Percentiles rank a stretch among this genome's conserved stretches.
Evolutionary conservation across 2,888 invertebrate species (phyloP).

Genomic region (Eupithecia insigniata): DNA sequence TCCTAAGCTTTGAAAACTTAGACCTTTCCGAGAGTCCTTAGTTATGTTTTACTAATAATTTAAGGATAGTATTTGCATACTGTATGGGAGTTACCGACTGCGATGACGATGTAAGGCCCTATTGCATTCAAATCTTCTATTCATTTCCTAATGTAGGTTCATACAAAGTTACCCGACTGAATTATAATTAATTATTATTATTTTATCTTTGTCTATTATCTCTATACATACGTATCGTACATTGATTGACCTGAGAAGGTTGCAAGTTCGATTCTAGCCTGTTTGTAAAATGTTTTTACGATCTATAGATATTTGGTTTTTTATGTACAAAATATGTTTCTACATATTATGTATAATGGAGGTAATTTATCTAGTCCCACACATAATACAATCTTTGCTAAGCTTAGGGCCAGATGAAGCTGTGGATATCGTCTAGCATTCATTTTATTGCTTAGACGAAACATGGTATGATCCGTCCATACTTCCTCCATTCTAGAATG

Average conservation of each 20-base stretch:
- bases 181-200: not conserved
- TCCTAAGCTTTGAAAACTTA: not conserved
- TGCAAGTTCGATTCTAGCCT: no score
- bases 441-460: no score
- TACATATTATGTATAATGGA: no score
- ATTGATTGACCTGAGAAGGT: no score
- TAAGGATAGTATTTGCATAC: not conserved
- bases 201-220: not conserved
- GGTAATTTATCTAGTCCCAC: no score
- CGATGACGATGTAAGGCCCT: not conserved
- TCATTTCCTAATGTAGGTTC: not conserved
- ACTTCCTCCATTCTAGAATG: not conserved
- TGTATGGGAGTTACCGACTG: not conserved
- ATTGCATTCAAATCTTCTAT: conserved; percentile 11
- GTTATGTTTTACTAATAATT: not conserved
- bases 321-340: no score
- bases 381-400: no score
- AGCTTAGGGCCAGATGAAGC: no score
- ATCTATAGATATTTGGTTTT: no score
- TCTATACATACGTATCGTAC: not conserved
- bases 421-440: no score
- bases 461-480: no score
- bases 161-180: not conserved
- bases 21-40: not conserved
- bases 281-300: no score